Conservation (phyloP, 2,113 vertebrate genomes). For the Passerina amoena region DNA sequence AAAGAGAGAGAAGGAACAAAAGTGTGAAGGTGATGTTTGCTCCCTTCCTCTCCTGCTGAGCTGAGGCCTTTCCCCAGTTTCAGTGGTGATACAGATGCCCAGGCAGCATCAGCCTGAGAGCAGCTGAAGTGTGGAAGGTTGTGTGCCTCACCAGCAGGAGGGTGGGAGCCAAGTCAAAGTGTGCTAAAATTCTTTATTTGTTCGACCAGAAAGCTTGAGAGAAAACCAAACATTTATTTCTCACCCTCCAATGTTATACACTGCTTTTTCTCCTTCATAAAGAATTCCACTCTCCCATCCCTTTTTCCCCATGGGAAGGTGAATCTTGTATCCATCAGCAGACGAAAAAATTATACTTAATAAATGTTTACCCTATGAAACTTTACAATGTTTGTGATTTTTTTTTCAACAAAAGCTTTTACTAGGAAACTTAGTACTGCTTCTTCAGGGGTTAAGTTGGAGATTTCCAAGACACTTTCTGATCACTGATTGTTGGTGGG, state of each 20-base stretch:
- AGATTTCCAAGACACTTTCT: background rate
- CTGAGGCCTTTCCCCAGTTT: background rate
- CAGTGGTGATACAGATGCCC: background rate
- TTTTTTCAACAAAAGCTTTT: background rate
- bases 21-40: background rate
- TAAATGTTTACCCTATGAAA: background rate
- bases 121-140: background rate
- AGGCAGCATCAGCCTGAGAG: background rate
- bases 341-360: background rate
- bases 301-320: background rate
- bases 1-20: fast-evolving
- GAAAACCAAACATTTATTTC: background rate
- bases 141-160: background rate
- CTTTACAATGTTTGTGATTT: background rate
- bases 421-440: background rate
- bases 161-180: background rate
- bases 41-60: background rate
- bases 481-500: background rate
- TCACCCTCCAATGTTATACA: background rate
- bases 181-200: background rate
- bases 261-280: background rate
- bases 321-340: background rate
- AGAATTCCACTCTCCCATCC: background rate
- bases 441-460: background rate
- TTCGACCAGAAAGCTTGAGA: background rate